phyloP scores from a whole-genome alignment of 2,797 vertebrate genomes.

The Sternotherus odoratus region DNA sequence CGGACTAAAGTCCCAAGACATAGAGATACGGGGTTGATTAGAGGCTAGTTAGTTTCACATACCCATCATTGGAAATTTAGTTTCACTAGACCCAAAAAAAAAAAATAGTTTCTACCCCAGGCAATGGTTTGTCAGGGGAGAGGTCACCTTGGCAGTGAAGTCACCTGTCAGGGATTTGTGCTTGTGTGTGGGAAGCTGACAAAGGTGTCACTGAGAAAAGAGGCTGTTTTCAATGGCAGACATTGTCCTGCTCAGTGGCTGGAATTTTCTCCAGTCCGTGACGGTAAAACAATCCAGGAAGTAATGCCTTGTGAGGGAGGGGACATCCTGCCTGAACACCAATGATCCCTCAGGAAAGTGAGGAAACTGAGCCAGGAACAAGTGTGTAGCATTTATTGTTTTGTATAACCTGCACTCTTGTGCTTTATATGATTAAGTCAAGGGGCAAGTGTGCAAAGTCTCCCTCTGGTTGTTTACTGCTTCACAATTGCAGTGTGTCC shows the following conservation, averaged over 20 bases:
- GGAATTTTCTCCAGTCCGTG: background rate
- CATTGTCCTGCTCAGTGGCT: background rate
- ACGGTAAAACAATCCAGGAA: background rate
- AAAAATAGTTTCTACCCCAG: background rate
- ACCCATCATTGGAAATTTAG: background rate
- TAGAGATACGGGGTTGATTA: background rate
- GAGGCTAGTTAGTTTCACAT: background rate
- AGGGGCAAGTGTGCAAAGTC: too few relatives aligned
- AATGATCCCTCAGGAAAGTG: background rate
- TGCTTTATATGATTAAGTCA: too few relatives aligned
- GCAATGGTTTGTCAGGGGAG: background rate
- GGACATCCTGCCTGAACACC: background rate
- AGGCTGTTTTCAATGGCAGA: background rate
- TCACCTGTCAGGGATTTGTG: background rate
- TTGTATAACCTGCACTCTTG: too few relatives aligned
- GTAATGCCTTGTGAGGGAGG: background rate
- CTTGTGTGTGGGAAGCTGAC: background rate
- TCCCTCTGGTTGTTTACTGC: too few relatives aligned
- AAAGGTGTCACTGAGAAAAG: background rate
- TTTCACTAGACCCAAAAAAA: background rate
- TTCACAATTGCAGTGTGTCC: too few relatives aligned
- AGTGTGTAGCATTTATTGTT: too few relatives aligned
- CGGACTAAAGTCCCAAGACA: background rate
- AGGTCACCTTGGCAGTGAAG: background rate
- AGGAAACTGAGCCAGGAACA: background rate